Conservation (phyloP, 2,888 invertebrate species). For the Criorhina ranunculi region DNA sequence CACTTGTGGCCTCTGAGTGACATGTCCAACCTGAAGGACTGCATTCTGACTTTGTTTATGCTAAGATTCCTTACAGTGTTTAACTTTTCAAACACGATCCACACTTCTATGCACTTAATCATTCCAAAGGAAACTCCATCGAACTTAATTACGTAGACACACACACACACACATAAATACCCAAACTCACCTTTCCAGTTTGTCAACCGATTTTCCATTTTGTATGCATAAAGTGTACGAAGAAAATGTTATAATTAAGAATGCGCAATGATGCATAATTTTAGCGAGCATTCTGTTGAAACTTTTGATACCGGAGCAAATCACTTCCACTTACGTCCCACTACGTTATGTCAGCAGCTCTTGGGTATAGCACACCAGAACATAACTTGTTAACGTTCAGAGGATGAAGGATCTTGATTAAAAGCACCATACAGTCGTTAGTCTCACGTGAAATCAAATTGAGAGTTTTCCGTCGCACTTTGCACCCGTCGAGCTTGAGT, state of each 20-base stretch:
- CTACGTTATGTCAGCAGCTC: conserved; percentile 55
- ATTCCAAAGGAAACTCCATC: conserved; percentile 15
- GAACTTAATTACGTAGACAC: conserved; percentile 12
- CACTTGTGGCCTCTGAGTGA: no score
- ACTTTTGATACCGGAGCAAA: conserved; percentile 70
- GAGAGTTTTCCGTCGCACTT: conserved; percentile 55
- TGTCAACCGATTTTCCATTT: conserved; percentile 79
- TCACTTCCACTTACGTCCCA: conserved; percentile 72
- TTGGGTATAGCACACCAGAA: conserved; percentile 31
- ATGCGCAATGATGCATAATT: conserved; percentile 83
- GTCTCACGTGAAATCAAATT: conserved; percentile 67
- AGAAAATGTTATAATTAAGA: conserved; percentile 84
- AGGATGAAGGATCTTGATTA: conserved; percentile 43
- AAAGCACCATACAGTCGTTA: conserved; percentile 61
- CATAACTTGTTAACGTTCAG: conserved; percentile 56
- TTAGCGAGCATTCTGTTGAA: conserved; percentile 77
- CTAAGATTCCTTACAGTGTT: neutral
- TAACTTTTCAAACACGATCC: conserved; percentile 15
- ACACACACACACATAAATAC: neutral
- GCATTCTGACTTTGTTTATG: neutral
- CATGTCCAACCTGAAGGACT: no score
- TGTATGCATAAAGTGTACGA: conserved; percentile 83
- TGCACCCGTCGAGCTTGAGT: conserved; percentile 4
- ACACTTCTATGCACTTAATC: conserved; percentile 34
- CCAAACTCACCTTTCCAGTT: conserved; percentile 66